Evolutionary conservation across 2,888 invertebrate species (phyloP), one percentile per base, ranked within the genome.

Genomic region (Ommatoiulus sabulosus): DNA sequence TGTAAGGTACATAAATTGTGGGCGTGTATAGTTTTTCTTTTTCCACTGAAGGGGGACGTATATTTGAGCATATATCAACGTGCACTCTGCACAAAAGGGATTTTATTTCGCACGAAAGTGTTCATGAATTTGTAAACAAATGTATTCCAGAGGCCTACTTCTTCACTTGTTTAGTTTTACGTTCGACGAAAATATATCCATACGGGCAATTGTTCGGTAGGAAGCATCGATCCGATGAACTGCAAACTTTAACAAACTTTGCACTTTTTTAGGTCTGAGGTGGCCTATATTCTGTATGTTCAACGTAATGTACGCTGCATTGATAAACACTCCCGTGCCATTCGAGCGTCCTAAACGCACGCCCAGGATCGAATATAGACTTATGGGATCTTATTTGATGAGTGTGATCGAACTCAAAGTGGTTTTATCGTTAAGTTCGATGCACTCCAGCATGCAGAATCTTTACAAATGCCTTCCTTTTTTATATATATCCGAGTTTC

Each of bases 61-160:
- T 72, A 72, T 72, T 72, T 72, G 24, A 72, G 72, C 24, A 72
- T 72, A 72, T 72, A 72, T 72, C 72, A 72, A 24, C 24, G 72
- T 72, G 72, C 24, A 72, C 72, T 72, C 72, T 72, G 72, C 72
- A 72, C 20, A 72, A 72, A 72, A 72, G 72, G 72, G 72, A 72
- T 72, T 72, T 72, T 72, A 72, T 72, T 72, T 72, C 72, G 24
- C 72, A 72, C 24, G 72, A 72, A 72, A 72, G 72, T 72, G 72
- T 72, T 72, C 72, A 72, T 72, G 72, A 72, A 72, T 72, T 72
- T 72, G 72, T 72, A 72, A 72, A 72, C 72, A 72, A 72, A 72
- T 72, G 72, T 72, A 72, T 24, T 72, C 2, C 72, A 24, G 72
- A 24, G 72, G 24, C 72, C 72, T 72, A 24, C n/a, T 72, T 8